A percentile compares a stretch with the other conserved stretches of the same genome.
Conservation (phyloP, 2,888 invertebrate species). For the Parnassius smintheus region DNA sequence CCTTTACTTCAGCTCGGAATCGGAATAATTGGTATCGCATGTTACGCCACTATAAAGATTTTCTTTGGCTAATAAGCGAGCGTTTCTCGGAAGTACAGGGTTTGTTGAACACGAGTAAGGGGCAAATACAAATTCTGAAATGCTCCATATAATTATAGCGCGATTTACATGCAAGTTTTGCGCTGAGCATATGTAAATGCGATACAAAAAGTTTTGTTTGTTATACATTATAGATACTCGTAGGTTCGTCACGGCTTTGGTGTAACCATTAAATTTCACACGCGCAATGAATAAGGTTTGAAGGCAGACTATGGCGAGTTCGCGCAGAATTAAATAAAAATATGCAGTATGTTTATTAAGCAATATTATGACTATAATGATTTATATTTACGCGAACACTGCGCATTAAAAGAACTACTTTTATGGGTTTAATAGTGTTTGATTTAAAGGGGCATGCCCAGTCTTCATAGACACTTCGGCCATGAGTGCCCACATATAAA, state of each 20-base stretch:
- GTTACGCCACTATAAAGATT: constrained; percentile 39
- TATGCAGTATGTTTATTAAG: not conserved
- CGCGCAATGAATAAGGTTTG: constrained; percentile 4
- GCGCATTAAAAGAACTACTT: too few relatives aligned
- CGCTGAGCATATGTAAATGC: constrained; percentile 8
- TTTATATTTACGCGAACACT: too few relatives aligned
- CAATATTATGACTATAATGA: not conserved
- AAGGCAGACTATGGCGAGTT: not conserved
- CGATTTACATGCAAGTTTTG: constrained; percentile 21
- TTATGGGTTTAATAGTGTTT: too few relatives aligned
- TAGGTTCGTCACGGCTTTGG: constrained; percentile 12
- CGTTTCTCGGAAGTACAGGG: constrained; percentile 35
- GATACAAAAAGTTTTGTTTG: constrained; percentile 13
- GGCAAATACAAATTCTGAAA: constrained; percentile 35
- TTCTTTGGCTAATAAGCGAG: constrained; percentile 37
- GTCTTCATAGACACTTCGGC: too few relatives aligned
- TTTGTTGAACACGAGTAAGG: constrained; percentile 29
- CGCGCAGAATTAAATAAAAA: constrained; percentile 1
- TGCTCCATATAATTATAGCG: constrained; percentile 32
- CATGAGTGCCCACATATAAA: too few relatives aligned
- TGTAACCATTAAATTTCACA: not conserved
- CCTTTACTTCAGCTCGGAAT: constrained; percentile 35
- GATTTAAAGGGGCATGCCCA: too few relatives aligned
- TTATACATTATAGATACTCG: constrained; percentile 15
- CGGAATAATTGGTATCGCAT: constrained; percentile 39